Percentiles rank a stretch among this genome's conserved stretches.
phyloP scores from a whole-genome alignment of 2,888 invertebrate genomes.

The Dryobota labecula region DNA sequence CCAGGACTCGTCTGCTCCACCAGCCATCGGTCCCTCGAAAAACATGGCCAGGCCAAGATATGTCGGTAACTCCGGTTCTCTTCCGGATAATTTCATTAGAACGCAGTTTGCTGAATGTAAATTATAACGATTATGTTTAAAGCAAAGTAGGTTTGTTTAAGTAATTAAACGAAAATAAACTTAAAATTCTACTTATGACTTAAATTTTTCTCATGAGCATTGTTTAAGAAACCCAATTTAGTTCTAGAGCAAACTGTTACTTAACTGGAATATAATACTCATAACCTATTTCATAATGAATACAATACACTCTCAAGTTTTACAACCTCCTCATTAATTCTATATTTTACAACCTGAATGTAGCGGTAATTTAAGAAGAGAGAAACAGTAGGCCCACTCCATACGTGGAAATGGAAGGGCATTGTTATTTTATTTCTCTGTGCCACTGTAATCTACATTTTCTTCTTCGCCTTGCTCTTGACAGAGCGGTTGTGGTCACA shows the following conservation, averaged over 20 bases:
- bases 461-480: too few relatives aligned
- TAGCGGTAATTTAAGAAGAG: background rate
- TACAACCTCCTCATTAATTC: conserved; percentile 22
- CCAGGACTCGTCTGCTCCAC: too few relatives aligned
- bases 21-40: too few relatives aligned
- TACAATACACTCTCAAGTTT: conserved; percentile 12
- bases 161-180: background rate
- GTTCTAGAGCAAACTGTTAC: background rate
- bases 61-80: too few relatives aligned
- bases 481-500: too few relatives aligned
- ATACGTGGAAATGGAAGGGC: background rate
- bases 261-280: background rate
- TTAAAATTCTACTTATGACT: background rate
- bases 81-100: too few relatives aligned
- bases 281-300: conserved; percentile 10
- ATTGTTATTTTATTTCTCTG: too few relatives aligned
- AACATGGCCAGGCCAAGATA: too few relatives aligned
- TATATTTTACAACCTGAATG: conserved; percentile 13
- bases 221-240: background rate
- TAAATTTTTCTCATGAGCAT: background rate
- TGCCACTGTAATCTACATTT: too few relatives aligned
- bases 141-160: background rate
- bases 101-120: background rate
- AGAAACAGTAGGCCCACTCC: background rate
- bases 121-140: background rate